Base-by-base conservation (phyloP, 1,140 invertebrate genomes). In the Leptinotarsa texana region DNA sequence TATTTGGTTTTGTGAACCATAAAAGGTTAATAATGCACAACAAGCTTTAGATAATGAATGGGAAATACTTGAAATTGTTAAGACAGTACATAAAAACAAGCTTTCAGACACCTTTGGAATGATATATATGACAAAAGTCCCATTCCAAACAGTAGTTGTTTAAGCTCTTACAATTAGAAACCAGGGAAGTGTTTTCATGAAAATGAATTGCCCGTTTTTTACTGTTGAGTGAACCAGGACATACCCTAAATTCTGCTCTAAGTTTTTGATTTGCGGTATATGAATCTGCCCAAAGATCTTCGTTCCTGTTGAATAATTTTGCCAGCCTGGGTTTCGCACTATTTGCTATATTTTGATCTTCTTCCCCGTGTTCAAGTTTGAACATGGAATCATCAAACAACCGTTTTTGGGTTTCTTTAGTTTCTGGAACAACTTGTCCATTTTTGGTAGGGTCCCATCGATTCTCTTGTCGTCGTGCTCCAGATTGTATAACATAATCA, bases 391-490 rank as follows among this genome's bases (percentile, higher is more conserved):
- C 96, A 81, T 95, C 94, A 79, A 94, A 95, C 27, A 99, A 85
- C 80, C 94, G 91, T 80, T 94, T 94, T 72, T 93, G 95, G 8
- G 92, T 92, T 84, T 94, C 92, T 85, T 97, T 98, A 6, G 95
- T 96, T 85, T 96, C 93, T 1, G 95, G 93, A 1, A 96, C 93
- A 78, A 96, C 91, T 85, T 99, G 97, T 74, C 96, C 97, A 90
- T 99, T 99, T 82, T 98, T 92, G 67, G 92, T 92, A 0, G 98
- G 96, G 88, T 99, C 97, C 97, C 97, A 99, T 80, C 98, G 89
- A 85, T 97, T 96, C 86, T 99, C 98, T 87, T 99, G 98, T 17
- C 98, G 87, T 80, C 96, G 89, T 4, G 98, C 97, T 13, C 98
- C 98, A 80, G 92, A 94, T 1, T 99, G 89, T 73, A 99, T 96